Base-by-base conservation (phyloP, 2,888 invertebrate species). In the Didymodactylos carnosus region DNA sequence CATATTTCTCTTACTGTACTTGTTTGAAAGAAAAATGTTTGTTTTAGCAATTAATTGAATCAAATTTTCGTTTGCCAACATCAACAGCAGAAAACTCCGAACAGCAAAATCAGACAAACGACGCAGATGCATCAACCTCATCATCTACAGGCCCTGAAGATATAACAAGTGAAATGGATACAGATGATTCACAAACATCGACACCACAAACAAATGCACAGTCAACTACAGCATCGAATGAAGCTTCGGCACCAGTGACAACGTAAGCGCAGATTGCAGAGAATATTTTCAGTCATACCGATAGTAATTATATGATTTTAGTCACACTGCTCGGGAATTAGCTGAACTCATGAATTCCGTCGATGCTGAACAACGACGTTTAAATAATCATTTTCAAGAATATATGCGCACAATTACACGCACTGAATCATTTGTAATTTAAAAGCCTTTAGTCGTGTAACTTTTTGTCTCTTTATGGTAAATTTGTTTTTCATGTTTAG, bases 41-140 rank as follows among this genome's bases (percentile, higher is more conserved):
- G n/a, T 53, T 53, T 3, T 62, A 62, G 62, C 62, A 62, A 62
- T 35, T 62, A 35, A 35, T 35, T 19, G 35, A 62, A 25, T 62
- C 62, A 62, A 62, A 62, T 62, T 62, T 62, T 35, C 62, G 35
- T 35, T 35, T 62, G n/a, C n/a, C 62, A 14, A 29, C 62, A 35
- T 35, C 62, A 62, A n/a, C 62, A 10, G 29, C 62, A 27, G 62
- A 62, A 40, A 39, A n/a, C n/a, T n/a, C n/a, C n/a, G 29, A 71
- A 53, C 51, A 39, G 72, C 41, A 72, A 76, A 35, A 72, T 40
- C 73, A 69, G n/a, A n/a, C n/a, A n/a, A 74, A 73, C 70, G 69
- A 73, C 70, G 8, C 53, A 29, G 23, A 14, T 19, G 1, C 53
- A 35, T 8, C 53, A 13, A 5, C 35, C 6, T 8, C 19, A 19